Percentiles rank a stretch among this genome's conserved stretches.
phyloP scores from a whole-genome alignment of 2,797 vertebrate genomes.

The Arctocebus calabarensis region DNA sequence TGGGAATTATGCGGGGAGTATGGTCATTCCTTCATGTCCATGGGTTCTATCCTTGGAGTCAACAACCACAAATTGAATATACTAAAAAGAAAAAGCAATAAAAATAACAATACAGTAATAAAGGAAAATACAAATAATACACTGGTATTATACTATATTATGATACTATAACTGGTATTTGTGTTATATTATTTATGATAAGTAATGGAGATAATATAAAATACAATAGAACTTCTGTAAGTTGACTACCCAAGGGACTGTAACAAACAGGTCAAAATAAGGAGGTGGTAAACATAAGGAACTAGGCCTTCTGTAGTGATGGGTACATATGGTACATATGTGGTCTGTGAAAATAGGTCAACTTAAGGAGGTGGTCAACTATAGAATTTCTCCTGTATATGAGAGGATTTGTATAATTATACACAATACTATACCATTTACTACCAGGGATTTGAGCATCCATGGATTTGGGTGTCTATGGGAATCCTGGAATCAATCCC shows the following conservation, averaged over 20 bases:
- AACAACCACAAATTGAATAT: background rate
- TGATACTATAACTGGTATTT: background rate
- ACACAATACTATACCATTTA: background rate
- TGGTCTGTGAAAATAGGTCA: no score
- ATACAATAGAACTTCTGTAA: no score
- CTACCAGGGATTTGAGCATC: background rate
- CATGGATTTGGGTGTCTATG: background rate
- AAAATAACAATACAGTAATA: background rate
- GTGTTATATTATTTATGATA: background rate
- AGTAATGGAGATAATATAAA: background rate
- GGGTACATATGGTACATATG: no score
- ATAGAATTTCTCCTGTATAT: no score
- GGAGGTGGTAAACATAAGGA: no score
- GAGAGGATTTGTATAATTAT: background rate
- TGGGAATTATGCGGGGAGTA: background rate
- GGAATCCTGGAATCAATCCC: background rate
- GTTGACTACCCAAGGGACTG: no score
- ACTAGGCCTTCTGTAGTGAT: no score
- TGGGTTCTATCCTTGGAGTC: background rate
- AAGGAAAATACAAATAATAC: background rate
- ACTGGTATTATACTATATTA: no score
- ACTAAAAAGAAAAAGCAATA: background rate
- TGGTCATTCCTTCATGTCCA: background rate
- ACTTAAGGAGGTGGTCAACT: no score
- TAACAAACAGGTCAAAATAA: no score